phyloP scores from a whole-genome alignment of 2,888 invertebrate species.

The Aquatica leii region DNA sequence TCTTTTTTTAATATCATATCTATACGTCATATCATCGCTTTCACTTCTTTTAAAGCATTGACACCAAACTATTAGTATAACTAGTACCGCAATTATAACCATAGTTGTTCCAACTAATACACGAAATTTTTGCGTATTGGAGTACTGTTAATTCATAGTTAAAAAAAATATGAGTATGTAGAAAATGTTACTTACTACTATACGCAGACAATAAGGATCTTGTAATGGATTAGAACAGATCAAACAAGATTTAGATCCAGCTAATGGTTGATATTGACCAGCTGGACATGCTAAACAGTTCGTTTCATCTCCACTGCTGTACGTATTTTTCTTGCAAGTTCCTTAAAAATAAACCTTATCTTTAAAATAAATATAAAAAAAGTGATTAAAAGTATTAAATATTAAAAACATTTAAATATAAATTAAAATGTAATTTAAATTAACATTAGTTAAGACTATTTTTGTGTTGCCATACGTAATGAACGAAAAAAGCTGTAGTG shows the following conservation, averaged over 20 bases:
- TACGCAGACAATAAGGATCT: conserved; percentile 43
- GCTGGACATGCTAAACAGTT: conserved; percentile 55
- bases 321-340: conserved; percentile 56
- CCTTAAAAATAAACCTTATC: conserved; percentile 1
- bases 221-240: conserved; percentile 56
- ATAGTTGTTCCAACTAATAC: conserved; percentile 25
- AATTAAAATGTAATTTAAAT: no score
- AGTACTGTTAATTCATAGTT: conserved; percentile 24
- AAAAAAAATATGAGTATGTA: no score
- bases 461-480: no score
- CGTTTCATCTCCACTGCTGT: conserved; percentile 53
- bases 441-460: no score
- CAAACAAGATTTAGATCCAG: conserved; percentile 55
- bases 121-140: conserved; percentile 28
- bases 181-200: conserved; percentile 21
- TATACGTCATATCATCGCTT: neutral
- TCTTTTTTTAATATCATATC: conserved; percentile 12
- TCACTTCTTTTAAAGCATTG: conserved; percentile 5
- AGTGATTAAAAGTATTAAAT: no score
- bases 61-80: conserved; percentile 21
- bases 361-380: neutral
- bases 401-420: no score
- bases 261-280: conserved; percentile 56
- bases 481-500: no score
- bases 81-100: conserved; percentile 19